Conservation (phyloP, 2,797 vertebrate species). For the Leptoclinus maculatus region DNA sequence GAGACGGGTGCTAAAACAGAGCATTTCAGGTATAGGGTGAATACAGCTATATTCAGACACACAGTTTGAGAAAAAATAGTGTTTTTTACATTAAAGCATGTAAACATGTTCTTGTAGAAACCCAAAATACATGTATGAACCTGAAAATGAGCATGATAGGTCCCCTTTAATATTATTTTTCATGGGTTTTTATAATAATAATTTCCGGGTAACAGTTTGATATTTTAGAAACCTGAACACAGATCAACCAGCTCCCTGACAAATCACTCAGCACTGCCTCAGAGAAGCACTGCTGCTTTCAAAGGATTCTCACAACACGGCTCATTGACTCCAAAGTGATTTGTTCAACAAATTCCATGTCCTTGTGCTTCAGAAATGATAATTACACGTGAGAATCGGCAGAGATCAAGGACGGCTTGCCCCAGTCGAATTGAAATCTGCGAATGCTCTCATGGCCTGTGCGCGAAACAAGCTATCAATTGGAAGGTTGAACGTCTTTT, state of each 20-base stretch:
- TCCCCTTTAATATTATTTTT: not conserved
- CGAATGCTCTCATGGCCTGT: not conserved
- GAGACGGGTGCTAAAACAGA: not conserved
- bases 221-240: not conserved
- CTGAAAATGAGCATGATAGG: no score
- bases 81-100: no score
- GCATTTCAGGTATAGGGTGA: no score
- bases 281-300: conserved; percentile 5
- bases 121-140: no score
- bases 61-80: no score
- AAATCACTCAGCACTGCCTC: not conserved
- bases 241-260: not conserved
- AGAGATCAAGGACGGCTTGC: not conserved
- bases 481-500: not conserved
- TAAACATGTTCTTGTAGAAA: no score
- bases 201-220: not conserved
- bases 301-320: not conserved
- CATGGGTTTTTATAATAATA: not conserved
- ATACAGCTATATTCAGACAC: not conserved
- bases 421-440: conserved; percentile 10
- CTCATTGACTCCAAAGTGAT: conserved; percentile 1
- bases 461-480: conserved; percentile 24
- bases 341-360: conserved; percentile 16
- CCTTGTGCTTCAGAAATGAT: conserved; percentile 3
- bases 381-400: not conserved